Conservation (phyloP, 2,888 invertebrate genomes). For the Drosophila recens region DNA sequence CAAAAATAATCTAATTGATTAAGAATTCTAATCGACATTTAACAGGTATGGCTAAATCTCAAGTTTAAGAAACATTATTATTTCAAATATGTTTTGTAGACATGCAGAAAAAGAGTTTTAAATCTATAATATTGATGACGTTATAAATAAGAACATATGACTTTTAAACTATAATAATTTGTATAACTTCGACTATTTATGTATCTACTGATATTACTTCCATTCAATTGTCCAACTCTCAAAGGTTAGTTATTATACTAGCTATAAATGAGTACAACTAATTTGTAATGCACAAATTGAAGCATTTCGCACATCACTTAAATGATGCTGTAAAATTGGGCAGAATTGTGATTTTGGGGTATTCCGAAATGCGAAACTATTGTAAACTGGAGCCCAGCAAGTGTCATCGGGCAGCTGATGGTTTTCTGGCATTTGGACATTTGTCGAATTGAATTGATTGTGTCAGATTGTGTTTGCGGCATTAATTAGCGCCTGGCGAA, state of each 20-base stretch:
- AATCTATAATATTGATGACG: no score
- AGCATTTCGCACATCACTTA: constrained; percentile 8
- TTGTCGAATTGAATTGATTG: constrained; percentile 37
- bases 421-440: constrained; percentile 13
- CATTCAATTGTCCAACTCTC: no score
- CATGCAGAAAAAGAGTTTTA: no score
- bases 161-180: no score
- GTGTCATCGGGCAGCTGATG: constrained; percentile 40
- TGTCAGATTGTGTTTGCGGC: constrained; percentile 56
- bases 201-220: no score
- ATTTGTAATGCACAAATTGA: constrained; percentile 1
- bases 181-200: no score
- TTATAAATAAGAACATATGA: no score
- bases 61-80: no score
- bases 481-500: constrained; percentile 72
- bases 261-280: background rate
- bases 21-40: no score
- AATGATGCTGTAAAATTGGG: background rate
- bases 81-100: no score
- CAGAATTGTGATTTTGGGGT: background rate
- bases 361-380: constrained; percentile 1
- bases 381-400: constrained; percentile 32
- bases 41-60: no score
- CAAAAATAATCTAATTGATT: no score
- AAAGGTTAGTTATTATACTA: background rate